Evolutionary conservation across 2,888 invertebrate species (phyloP).

Genomic region (Dryobotodes eremita): DNA sequence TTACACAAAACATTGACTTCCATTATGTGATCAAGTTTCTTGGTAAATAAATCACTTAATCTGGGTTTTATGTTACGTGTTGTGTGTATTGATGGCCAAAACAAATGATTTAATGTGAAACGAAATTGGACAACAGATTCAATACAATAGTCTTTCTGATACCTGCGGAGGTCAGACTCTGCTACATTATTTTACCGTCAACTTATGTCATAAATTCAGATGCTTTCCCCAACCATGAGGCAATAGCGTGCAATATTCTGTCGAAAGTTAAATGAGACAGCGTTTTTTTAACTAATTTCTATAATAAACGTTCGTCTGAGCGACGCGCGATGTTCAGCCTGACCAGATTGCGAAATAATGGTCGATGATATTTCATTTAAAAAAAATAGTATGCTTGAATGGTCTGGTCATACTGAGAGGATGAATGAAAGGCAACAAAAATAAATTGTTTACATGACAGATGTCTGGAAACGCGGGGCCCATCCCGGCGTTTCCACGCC

Average conservation of each 20-base stretch:
- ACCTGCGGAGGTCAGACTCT: neutral
- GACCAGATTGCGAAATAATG: conserved; percentile 15
- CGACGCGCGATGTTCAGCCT: neutral
- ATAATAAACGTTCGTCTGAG: neutral
- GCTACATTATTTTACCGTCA: neutral
- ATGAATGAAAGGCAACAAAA: no score
- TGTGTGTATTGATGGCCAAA: neutral
- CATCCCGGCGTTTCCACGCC: no score
- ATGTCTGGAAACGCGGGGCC: no score
- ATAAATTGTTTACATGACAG: no score
- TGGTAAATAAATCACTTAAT: neutral
- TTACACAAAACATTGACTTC: neutral
- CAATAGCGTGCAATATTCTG: conserved; percentile 11
- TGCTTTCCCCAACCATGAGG: conserved; percentile 12
- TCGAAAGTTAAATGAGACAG: conserved; percentile 39
- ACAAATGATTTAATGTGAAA: neutral
- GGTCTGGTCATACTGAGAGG: no score
- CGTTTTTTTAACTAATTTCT: conserved; percentile 28
- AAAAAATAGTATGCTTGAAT: no score
- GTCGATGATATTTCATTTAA: neutral
- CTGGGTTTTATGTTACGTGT: neutral
- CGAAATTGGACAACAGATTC: neutral
- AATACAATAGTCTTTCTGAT: neutral
- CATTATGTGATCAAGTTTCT: neutral
- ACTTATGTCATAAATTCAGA: neutral